Evolutionary conservation across 2,797 vertebrate species (phyloP), one percentile per base, ranked within the genome.

Genomic region (Limosa lapponica): DNA sequence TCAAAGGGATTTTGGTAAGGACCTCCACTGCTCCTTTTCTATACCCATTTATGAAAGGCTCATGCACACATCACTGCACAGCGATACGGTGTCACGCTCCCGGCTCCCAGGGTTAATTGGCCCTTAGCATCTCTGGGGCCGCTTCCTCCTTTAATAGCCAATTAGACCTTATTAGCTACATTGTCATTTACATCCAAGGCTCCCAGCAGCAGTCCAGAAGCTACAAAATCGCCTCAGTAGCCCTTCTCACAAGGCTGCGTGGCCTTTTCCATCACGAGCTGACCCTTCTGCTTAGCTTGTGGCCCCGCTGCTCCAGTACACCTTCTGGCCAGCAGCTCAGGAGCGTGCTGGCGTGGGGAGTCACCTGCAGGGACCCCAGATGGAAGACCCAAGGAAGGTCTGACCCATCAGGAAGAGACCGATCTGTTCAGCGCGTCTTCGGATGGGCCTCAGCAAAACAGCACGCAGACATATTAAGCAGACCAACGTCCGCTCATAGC

Each of bases 121-220:
- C 87, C 93, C 78, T 90, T 93, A 80, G 90, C 96, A 93, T 95
- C 96, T 88, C 96, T 52, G 61, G 95, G 96, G 55, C 91, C 8
- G 24, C 94, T 95, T 96, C 96, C 73, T 90, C 88, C 82, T 96
- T 96, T 97, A 97, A 97, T 92, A 97, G 97, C 81, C 97, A 96
- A 97, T 98, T 98, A 97, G 96, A 82, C 95, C 95, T 97, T 97
- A 96, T 97, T 98, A 97, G 96, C 86, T 55, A 82, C 55, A 2
- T 93, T 96, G 95, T 97, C 97, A 95, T 97, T 96, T 96, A 75
- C 67, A 96, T 94, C 82, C 88, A 52, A 82, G 74, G 74, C 69
- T 95, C 95, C 81, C 91, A 95, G 94, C 90, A 93, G 91, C 34
- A 57, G 86, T 66, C 73, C n/a, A 7, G 54, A 55, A 95, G 87